Conservation (phyloP, 2,113 vertebrate genomes). For the Pseudopodoces humilis region DNA sequence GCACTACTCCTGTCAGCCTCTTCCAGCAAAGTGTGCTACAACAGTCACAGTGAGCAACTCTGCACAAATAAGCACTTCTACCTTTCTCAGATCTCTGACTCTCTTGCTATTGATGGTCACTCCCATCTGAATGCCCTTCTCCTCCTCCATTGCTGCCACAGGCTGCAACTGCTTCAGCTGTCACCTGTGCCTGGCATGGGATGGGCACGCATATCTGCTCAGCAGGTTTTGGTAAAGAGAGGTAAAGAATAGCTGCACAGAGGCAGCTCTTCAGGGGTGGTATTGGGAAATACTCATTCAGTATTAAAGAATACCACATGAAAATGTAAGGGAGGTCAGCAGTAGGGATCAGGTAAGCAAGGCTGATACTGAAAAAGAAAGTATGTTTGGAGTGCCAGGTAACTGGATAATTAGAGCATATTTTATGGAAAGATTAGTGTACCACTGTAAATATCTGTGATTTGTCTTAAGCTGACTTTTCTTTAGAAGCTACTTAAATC, state of each 20-base stretch:
- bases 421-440: not conserved
- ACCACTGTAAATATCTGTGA: not conserved
- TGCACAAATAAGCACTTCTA: not conserved
- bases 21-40: not conserved
- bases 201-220: rapidly evolving
- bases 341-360: not conserved
- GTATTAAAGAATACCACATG: not conserved
- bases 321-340: not conserved
- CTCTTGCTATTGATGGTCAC: too few species aligned
- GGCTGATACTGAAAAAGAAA: not conserved
- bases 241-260: not conserved
- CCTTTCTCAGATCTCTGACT: not conserved
- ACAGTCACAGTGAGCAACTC: not conserved
- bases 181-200: not conserved
- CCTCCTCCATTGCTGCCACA: not conserved
- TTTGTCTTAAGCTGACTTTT: not conserved
- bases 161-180: rapidly evolving
- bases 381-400: not conserved
- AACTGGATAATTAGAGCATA: not conserved
- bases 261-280: not conserved
- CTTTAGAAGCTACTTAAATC: not conserved
- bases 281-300: not conserved
- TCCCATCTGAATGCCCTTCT: not conserved
- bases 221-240: not conserved
- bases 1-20: not conserved